Evolutionary conservation across 2,113 vertebrate species (phyloP).

Genomic region (zebrafish (Danio rerio)): DNA sequence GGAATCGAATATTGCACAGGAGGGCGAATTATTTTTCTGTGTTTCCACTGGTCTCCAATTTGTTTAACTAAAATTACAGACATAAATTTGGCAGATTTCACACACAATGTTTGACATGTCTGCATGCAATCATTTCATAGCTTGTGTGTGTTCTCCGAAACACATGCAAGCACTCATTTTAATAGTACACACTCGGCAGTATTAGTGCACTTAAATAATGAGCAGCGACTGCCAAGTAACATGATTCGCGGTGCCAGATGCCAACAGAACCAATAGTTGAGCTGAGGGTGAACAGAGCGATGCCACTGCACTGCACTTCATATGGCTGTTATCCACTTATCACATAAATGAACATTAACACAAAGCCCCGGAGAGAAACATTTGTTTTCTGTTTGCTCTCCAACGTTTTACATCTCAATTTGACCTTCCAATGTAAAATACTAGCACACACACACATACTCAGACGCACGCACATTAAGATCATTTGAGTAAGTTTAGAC

Average conservation of each 20-base stretch:
- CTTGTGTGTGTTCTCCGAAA: conserved; percentile 11
- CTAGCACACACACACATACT: too few relatives aligned
- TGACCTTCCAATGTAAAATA: background rate
- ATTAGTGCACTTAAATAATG: conserved; percentile 39
- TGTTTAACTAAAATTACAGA: too few relatives aligned
- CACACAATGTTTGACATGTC: background rate
- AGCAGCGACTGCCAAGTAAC: conserved; percentile 16
- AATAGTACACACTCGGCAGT: conserved; percentile 21
- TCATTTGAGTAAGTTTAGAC: too few relatives aligned
- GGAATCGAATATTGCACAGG: too few relatives aligned
- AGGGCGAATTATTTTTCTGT: too few relatives aligned
- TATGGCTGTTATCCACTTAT: conserved; percentile 39
- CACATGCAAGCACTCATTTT: conserved; percentile 40
- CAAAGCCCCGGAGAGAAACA: background rate
- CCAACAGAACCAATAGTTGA: conserved; percentile 3
- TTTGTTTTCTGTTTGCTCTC: conserved; percentile 6
- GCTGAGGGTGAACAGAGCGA: conserved; percentile 12
- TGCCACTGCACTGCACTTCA: conserved; percentile 7
- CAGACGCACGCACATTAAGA: too few relatives aligned
- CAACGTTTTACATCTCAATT: background rate
- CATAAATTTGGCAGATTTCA: background rate
- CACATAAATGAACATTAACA: background rate
- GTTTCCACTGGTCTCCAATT: too few relatives aligned
- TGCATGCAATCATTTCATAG: background rate
- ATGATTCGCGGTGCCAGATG: conserved; percentile 8